A percentile compares a stretch with the other conserved stretches of the same genome.
Evolutionary conservation across 2,797 vertebrate species (phyloP).

Genomic region (Takifugu rubripes): DNA sequence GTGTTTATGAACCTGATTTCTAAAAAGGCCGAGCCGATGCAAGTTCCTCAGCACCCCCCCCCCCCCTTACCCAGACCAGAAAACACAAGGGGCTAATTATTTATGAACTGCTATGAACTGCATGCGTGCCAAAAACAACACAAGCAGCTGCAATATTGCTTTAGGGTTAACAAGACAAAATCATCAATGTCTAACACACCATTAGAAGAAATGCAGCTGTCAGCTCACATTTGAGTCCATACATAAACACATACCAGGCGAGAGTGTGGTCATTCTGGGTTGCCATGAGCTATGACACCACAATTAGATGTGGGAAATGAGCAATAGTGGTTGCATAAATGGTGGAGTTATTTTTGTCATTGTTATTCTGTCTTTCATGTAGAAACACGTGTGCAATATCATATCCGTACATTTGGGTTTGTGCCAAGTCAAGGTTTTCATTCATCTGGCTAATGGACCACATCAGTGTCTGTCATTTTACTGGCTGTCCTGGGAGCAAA

Average conservation of each 20-base stretch:
- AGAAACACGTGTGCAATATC: no score
- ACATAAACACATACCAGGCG: conserved; percentile 4
- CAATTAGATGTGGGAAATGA: no score
- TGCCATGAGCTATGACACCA: no score
- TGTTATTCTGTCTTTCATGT: no score
- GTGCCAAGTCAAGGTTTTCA: no score
- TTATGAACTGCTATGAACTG: conserved; percentile 46
- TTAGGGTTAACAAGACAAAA: conserved; percentile 57
- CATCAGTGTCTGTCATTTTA: no score
- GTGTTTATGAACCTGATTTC: conserved; percentile 5
- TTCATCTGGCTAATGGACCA: no score
- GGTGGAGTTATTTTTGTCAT: no score
- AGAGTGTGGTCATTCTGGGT: no score
- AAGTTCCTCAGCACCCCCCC: conserved; percentile 24
- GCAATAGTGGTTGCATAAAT: no score
- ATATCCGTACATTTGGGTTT: no score
- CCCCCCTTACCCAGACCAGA: conserved; percentile 18
- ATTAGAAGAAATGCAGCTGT: neutral
- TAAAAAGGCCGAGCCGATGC: conserved; percentile 28
- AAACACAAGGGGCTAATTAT: conserved; percentile 55
- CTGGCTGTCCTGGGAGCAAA: no score
- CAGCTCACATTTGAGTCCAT: neutral
- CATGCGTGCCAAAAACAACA: conserved; percentile 50
- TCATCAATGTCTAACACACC: conserved; percentile 34
- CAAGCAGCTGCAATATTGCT: conserved; percentile 47